Conservation (phyloP, 2,888 invertebrate species). For the Drosophila robusta region DNA sequence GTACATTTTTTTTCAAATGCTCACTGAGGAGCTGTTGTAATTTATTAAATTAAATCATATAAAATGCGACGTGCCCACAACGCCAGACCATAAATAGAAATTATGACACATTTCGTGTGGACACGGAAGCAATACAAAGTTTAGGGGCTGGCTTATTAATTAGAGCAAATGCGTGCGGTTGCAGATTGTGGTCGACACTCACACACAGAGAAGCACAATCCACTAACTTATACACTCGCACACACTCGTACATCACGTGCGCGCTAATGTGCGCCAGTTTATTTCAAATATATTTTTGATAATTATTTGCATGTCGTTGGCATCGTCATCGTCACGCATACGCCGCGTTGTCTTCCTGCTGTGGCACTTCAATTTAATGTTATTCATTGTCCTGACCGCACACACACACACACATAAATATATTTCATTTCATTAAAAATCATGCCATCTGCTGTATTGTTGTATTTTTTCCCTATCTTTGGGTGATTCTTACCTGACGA, state of each 20-base stretch:
- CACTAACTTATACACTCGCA: constrained; percentile 9
- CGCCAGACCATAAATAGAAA: constrained; percentile 71
- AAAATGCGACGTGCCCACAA: constrained; percentile 62
- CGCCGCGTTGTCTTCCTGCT: constrained; percentile 36
- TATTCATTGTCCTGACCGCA: constrained; percentile 45
- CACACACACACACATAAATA: constrained; percentile 11
- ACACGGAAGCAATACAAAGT: constrained; percentile 65
- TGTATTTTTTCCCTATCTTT: constrained; percentile 10
- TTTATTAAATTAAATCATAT: constrained; percentile 78
- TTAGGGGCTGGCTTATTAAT: constrained; percentile 71
- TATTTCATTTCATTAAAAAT: constrained; percentile 46
- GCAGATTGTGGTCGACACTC: constrained; percentile 62
- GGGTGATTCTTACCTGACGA: constrained; percentile 20
- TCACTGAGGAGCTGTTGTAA: constrained; percentile 66
- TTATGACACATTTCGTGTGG: constrained; percentile 77
- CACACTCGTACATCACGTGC: constrained; percentile 36
- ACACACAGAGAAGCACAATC: constrained; percentile 1
- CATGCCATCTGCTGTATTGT: constrained; percentile 12
- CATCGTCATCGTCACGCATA: constrained; percentile 54
- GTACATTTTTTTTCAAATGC: constrained; percentile 45
- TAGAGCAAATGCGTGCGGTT: constrained; percentile 71
- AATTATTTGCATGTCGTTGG: constrained; percentile 54
- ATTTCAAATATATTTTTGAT: constrained; percentile 42
- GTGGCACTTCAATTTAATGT: constrained; percentile 41
- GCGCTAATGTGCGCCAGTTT: constrained; percentile 47